These are phyloP conservation scores for Daptonema setosum DNA, from an alignment of 2,888 invertebrate genomes.

Conservation along the genomic window DNA sequence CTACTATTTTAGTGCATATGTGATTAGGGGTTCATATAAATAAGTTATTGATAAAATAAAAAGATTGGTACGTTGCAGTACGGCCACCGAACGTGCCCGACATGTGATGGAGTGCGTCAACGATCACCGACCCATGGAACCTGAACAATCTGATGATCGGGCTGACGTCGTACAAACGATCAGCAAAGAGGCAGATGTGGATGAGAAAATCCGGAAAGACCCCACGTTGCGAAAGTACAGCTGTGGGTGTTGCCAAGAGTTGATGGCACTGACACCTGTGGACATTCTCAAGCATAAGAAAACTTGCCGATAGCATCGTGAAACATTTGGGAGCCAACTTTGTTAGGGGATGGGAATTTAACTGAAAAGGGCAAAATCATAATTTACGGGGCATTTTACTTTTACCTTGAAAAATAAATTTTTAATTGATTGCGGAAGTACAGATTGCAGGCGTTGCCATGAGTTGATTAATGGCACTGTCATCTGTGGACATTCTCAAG, in stretches of 20 bases:
- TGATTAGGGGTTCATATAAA: too few relatives aligned
- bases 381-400: too few relatives aligned
- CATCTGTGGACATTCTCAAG: constrained; percentile 2
- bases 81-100: neutral
- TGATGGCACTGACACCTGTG: neutral
- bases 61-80: neutral
- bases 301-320: too few relatives aligned
- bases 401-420: too few relatives aligned
- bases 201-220: neutral
- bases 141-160: neutral
- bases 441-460: neutral
- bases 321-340: too few relatives aligned
- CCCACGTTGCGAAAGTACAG: neutral
- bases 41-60: too few relatives aligned
- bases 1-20: too few relatives aligned
- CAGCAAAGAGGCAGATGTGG: neutral
- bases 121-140: too few relatives aligned
- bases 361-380: too few relatives aligned
- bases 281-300: constrained; percentile 3
- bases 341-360: too few relatives aligned
- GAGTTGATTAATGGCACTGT: neutral
- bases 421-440: neutral
- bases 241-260: neutral
- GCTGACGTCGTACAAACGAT: too few relatives aligned
- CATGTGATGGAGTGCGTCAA: neutral